These are phyloP conservation scores for Heteropelma amictum DNA, from an alignment of 2,888 invertebrate genomes.

Conservation along the genomic window DNA sequence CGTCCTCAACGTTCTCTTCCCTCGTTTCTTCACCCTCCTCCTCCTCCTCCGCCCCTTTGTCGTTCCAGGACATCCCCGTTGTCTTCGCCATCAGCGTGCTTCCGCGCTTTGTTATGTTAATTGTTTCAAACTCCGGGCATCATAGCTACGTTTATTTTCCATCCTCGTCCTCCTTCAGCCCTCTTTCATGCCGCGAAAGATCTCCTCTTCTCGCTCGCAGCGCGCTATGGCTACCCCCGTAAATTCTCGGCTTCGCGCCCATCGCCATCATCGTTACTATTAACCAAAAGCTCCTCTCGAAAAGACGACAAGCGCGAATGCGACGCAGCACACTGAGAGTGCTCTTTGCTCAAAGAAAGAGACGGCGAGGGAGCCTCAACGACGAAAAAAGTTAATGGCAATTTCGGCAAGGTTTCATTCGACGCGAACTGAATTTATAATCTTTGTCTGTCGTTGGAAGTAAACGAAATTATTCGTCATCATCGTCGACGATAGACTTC, in stretches of 20 bases:
- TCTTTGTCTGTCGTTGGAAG: no score
- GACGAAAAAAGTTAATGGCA: no score
- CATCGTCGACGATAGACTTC: no score
- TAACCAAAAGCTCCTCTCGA: not conserved
- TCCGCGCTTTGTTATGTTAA: slow-evolving; percentile 76
- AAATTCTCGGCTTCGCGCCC: not conserved
- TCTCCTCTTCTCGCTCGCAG: slow-evolving; percentile 37
- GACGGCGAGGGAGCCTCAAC: not conserved
- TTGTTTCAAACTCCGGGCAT: slow-evolving; percentile 76
- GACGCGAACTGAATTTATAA: not conserved
- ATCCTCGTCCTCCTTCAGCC: slow-evolving; percentile 68
- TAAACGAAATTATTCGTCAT: no score
- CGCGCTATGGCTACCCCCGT: slow-evolving; percentile 2
- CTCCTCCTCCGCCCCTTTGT: slow-evolving; percentile 26
- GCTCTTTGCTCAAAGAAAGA: not conserved
- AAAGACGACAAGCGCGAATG: slow-evolving; percentile 13
- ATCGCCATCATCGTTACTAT: not conserved
- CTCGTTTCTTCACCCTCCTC: slow-evolving; percentile 34
- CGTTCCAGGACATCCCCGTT: slow-evolving; percentile 54
- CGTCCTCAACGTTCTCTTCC: slow-evolving; percentile 23
- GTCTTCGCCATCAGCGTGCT: slow-evolving; percentile 57
- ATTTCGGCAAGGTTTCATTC: not conserved
- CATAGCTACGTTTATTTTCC: slow-evolving; percentile 75
- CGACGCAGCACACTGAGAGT: not conserved
- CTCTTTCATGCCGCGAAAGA: slow-evolving; percentile 43